A percentile compares a stretch with the other conserved stretches of the same genome.
Evolutionary conservation across 2,113 vertebrate species (phyloP).

Genomic region (Gulo gulo): DNA sequence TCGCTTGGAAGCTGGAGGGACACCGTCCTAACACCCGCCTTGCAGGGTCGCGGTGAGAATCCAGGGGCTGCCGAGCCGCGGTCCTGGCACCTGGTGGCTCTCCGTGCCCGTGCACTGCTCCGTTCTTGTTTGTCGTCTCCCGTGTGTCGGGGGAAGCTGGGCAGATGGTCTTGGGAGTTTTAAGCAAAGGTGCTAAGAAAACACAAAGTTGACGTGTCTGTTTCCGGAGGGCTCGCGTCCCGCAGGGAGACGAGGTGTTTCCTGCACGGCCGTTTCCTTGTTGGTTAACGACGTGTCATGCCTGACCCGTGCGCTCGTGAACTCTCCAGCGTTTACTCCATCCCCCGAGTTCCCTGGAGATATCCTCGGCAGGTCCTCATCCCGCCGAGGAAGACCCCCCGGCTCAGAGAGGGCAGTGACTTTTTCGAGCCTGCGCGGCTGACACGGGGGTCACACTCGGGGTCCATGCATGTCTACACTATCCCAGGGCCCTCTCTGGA

Average conservation of each 20-base stretch:
- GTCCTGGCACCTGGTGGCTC: neutral
- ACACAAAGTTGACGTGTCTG: neutral
- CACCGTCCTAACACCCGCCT: neutral
- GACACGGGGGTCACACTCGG: neutral
- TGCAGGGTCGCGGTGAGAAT: neutral
- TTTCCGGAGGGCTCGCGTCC: neutral
- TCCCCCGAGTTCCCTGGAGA: neutral
- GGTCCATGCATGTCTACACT: rapidly evolving
- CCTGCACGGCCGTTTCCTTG: neutral
- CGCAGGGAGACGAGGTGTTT: neutral
- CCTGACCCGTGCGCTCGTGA: neutral
- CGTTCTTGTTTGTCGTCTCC: neutral
- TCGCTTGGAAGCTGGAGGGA: neutral
- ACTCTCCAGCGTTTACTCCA: neutral
- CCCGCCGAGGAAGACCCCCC: neutral
- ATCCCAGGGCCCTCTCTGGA: neutral
- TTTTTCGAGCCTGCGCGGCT: neutral
- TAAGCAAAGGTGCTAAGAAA: conserved; percentile 43
- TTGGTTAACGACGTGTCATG: rapidly evolving
- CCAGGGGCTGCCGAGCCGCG: neutral
- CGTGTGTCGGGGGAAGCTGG: neutral
- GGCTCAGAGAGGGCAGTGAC: neutral
- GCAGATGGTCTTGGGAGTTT: conserved; percentile 5
- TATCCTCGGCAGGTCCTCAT: neutral
- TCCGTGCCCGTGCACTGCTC: too few relatives aligned